phyloP scores from a whole-genome alignment of 2,113 vertebrate species.

The Hemiscyllium ocellatum region DNA sequence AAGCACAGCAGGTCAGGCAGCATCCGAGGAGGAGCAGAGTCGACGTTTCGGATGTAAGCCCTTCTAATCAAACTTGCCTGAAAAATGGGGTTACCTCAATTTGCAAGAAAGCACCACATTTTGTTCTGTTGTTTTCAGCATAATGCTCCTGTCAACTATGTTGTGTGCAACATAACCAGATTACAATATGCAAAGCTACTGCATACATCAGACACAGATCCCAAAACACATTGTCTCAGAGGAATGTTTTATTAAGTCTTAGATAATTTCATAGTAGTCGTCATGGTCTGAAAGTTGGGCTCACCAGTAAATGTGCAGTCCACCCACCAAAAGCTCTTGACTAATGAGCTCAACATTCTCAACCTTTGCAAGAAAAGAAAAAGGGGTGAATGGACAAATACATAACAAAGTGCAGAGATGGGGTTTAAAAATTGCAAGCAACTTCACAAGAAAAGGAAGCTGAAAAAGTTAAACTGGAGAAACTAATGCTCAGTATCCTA shows the following conservation, averaged over 20 bases:
- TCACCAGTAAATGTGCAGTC: background rate
- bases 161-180: background rate
- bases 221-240: background rate
- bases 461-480: background rate
- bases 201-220: background rate
- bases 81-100: background rate
- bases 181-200: background rate
- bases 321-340: background rate
- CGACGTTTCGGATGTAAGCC: no score
- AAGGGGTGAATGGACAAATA: background rate
- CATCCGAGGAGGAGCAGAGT: no score
- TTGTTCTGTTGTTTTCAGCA: background rate
- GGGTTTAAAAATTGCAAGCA: background rate
- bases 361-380: background rate
- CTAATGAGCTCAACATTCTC: constrained; percentile 15
- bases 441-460: constrained; percentile 15
- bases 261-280: background rate
- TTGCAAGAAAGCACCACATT: background rate
- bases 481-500: background rate
- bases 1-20: no score
- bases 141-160: background rate
- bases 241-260: constrained; percentile 20
- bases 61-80: background rate
- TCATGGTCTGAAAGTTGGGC: constrained; percentile 20
- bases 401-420: background rate